phyloP scores from a whole-genome alignment of 2,797 vertebrate genomes.

The Dicrostonyx torquatus region DNA sequence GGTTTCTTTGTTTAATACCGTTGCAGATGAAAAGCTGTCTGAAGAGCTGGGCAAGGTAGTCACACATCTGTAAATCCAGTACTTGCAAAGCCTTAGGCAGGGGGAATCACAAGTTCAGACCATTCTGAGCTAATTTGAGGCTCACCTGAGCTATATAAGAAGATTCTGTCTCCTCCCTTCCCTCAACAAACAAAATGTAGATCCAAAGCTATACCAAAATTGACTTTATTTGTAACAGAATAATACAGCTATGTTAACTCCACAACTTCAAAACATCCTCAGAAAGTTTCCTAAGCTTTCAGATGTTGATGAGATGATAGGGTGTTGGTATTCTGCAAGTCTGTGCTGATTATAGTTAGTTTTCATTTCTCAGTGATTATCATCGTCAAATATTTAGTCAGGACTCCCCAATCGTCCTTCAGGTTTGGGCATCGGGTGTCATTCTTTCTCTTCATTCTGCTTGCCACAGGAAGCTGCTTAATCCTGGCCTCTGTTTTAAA shows the following conservation, averaged over 20 bases:
- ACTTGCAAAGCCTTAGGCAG: background rate
- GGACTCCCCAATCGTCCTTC: background rate
- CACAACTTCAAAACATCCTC: background rate
- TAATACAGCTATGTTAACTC: background rate
- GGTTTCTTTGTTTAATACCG: background rate
- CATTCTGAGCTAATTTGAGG: background rate
- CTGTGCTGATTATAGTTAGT: background rate
- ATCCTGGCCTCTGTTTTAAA: conserved; percentile 80
- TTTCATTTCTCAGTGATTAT: background rate
- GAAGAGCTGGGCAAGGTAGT: background rate
- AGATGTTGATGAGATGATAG: background rate
- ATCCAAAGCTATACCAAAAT: background rate
- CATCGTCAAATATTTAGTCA: background rate
- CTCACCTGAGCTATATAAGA: background rate
- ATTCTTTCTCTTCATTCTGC: conserved; percentile 43
- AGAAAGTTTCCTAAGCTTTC: conserved; percentile 37
- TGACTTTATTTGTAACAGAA: conserved; percentile 36
- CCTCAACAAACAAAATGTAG: background rate
- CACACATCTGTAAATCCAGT: background rate
- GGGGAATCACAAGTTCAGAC: background rate
- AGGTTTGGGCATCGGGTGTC: conserved; percentile 45
- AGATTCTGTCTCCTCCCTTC: background rate
- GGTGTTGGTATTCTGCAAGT: background rate
- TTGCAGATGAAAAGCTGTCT: conserved; percentile 24
- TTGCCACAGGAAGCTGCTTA: conserved; percentile 65